A percentile compares a stretch with the other conserved stretches of the same genome.
These are phyloP conservation scores for Diarsia brunnea DNA, from an alignment of 2,888 invertebrate species.

Conservation along the genomic window DNA sequence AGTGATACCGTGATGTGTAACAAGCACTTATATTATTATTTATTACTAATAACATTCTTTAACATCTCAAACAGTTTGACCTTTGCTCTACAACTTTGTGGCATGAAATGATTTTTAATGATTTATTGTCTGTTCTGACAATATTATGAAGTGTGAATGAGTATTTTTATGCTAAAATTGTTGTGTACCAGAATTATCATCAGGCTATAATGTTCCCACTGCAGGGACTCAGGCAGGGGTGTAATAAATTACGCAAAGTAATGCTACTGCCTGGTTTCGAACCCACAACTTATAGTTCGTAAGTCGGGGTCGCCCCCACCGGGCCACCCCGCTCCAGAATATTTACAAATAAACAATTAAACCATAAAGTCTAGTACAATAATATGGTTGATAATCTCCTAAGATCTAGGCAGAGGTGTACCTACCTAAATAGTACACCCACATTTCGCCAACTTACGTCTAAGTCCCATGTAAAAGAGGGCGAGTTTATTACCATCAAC, in stretches of 20 bases:
- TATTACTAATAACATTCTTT: not conserved
- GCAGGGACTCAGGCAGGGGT: too few relatives aligned
- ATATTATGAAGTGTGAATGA: not conserved
- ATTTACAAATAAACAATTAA: not conserved
- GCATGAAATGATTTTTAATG: slow-evolving; percentile 1
- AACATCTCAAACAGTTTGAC: slow-evolving; percentile 1
- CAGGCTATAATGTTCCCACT: too few relatives aligned
- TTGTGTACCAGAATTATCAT: not conserved
- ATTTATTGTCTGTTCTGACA: not conserved
- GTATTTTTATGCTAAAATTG: not conserved
- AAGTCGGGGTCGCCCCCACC: too few relatives aligned
- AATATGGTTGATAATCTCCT: not conserved
- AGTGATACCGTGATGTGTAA: slow-evolving; percentile 30
- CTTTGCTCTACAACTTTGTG: slow-evolving; percentile 16
- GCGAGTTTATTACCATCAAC: too few relatives aligned
- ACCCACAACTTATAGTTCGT: too few relatives aligned
- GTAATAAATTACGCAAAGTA: too few relatives aligned
- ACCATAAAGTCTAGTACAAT: not conserved
- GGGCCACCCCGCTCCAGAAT: too few relatives aligned
- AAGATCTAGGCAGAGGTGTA: too few relatives aligned
- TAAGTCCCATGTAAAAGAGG: too few relatives aligned
- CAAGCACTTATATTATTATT: slow-evolving; percentile 8
- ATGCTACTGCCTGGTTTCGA: too few relatives aligned
- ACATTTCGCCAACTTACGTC: too few relatives aligned
- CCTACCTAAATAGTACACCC: too few relatives aligned